Conservation (phyloP, 2,113 vertebrate genomes). For the Vicugna pacos region DNA sequence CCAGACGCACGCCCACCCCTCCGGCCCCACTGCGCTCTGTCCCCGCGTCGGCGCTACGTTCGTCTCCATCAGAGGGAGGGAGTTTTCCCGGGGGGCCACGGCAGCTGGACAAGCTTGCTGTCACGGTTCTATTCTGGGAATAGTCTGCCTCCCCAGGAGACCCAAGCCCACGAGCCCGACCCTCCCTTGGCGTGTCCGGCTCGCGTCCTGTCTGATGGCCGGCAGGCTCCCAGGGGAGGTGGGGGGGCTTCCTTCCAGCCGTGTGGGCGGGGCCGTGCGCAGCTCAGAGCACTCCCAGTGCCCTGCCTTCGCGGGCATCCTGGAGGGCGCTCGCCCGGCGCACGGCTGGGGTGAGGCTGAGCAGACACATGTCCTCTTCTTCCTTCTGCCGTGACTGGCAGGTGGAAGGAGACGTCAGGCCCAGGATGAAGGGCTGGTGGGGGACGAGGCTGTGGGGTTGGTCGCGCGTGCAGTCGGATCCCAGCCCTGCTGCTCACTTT, state of each 20-base stretch:
- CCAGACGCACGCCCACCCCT: too few relatives aligned
- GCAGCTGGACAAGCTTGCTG: not conserved
- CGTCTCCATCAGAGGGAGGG: slow-evolving; percentile 4
- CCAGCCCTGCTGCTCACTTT: not conserved
- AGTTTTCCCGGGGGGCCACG: not conserved
- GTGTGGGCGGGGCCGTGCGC: accelerated
- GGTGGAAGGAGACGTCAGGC: not conserved
- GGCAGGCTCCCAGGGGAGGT: too few relatives aligned
- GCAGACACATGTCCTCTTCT: too few relatives aligned
- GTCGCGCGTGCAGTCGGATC: not conserved
- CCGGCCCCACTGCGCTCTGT: too few relatives aligned
- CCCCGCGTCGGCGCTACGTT: not conserved
- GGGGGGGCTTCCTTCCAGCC: not conserved
- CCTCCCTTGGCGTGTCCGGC: accelerated
- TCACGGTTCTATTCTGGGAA: slow-evolving; percentile 15
- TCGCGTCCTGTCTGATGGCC: not conserved
- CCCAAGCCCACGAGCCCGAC: not conserved
- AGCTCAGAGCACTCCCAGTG: too few relatives aligned
- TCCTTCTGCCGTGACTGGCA: not conserved
- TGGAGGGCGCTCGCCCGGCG: not conserved
- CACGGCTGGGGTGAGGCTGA: not conserved
- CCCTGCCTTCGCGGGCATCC: not conserved
- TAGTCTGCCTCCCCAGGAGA: slow-evolving; percentile 60
- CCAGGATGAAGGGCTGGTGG: not conserved
- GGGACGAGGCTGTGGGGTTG: not conserved